Percentiles rank a stretch among this genome's conserved stretches.
Conservation (phyloP, 1,140 invertebrate species). For the Asobara japonica region DNA sequence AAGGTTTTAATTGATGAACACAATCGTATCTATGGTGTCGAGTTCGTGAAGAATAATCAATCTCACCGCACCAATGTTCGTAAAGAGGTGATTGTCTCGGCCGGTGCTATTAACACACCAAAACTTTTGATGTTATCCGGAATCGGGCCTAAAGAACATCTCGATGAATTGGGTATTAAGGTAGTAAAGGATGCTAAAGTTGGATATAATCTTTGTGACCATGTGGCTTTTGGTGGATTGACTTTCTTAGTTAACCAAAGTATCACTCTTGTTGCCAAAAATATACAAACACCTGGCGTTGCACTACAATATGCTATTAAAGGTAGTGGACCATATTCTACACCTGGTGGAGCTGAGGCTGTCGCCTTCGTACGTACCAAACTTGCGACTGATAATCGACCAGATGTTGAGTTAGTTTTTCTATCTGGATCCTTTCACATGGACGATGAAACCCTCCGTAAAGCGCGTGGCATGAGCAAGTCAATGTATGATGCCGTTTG, state of each 20-base stretch:
- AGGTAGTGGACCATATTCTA: slow-evolving; percentile 61
- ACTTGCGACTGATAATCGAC: slow-evolving; percentile 62
- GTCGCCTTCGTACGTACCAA: slow-evolving; percentile 66
- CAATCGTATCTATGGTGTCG: slow-evolving; percentile 62
- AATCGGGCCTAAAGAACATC: slow-evolving; percentile 75
- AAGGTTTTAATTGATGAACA: slow-evolving; percentile 69
- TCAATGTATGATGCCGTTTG: slow-evolving; percentile 55
- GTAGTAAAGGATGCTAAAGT: slow-evolving; percentile 75
- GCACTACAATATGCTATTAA: slow-evolving; percentile 62
- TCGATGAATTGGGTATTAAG: slow-evolving; percentile 75
- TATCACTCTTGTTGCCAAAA: slow-evolving; percentile 48
- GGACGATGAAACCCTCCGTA: slow-evolving; percentile 72
- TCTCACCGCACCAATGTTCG: slow-evolving; percentile 61
- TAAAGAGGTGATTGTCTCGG: slow-evolving; percentile 77
- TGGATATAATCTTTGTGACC: slow-evolving; percentile 79
- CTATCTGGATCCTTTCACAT: slow-evolving; percentile 66
- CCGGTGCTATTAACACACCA: slow-evolving; percentile 75
- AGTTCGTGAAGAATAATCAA: slow-evolving; percentile 68
- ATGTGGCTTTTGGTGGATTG: slow-evolving; percentile 75
- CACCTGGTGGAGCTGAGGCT: slow-evolving; percentile 68
- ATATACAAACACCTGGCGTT: slow-evolving; percentile 35
- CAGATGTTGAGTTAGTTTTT: slow-evolving; percentile 70
- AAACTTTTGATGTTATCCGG: slow-evolving; percentile 80
- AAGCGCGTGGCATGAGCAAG: slow-evolving; percentile 65
- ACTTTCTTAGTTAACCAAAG: slow-evolving; percentile 67